Evolutionary conservation across 2,888 invertebrate species (phyloP), one percentile per base, ranked within the genome.

Genomic region (Heteromurus nitidus): DNA sequence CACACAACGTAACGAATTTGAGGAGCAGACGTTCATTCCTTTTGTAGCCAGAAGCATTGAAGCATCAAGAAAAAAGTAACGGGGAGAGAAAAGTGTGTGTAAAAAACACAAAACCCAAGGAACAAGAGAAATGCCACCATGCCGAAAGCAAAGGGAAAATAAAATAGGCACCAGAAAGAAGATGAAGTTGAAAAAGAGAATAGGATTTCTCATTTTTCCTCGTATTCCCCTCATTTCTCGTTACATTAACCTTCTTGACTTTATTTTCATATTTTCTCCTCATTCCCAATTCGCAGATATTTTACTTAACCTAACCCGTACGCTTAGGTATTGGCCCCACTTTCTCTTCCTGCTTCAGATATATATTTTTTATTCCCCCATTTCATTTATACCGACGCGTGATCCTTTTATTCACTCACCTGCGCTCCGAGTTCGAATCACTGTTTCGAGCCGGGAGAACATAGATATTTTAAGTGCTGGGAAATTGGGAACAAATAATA

Each of bases 21-120:
- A 79, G 79, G 53, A 72, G 36, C 79, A 79, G 70, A 79, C 70
- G 79, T 64, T 79, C 70, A 79, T 79, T 79, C 70, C 42, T 79
- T 79, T 69, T 70, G 42, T 70, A 65, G 79, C 70, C 53, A 64
- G 79, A 36, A 79, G 79, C 79, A 79, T 70, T 65, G 28, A 72
- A 65, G 70, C 50, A 62, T n/a, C 58, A 76, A 72, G 65, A 60
- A 62, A 24, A 28, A 26, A 22, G 24, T 31, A 36, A 50, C 13
- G 55, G 11, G 31, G 3, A 42, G 16, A 42, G 3, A 26, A 7
- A 74, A 42, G 62, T n/a, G n/a, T n/a, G n/a, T n/a, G n/a, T n/a
- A n/a, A n/a, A n/a, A n/a, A n/a, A n/a, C n/a, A n/a, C n/a, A n/a
- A n/a, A n/a, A n/a, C n/a, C n/a, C n/a, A n/a, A n/a, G 53, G 31